A percentile compares a stretch with the other conserved stretches of the same genome.
Conservation (phyloP, 2,113 vertebrate genomes). For the Aix galericulata region DNA sequence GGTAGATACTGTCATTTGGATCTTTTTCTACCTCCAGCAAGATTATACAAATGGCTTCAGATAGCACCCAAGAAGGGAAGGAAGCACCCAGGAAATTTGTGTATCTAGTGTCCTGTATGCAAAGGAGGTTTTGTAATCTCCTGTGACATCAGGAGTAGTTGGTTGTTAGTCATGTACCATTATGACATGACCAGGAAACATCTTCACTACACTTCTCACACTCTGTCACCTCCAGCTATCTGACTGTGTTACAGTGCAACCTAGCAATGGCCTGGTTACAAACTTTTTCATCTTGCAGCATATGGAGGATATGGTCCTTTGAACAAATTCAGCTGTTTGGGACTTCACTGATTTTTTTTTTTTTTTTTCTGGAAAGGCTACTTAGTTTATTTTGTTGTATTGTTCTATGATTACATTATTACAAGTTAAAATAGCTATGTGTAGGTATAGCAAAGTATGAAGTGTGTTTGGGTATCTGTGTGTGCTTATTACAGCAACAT, state of each 20-base stretch:
- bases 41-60: background rate
- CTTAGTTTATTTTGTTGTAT: background rate
- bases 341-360: background rate
- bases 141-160: background rate
- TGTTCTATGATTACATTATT: background rate
- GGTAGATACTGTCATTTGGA: background rate
- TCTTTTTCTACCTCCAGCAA: background rate
- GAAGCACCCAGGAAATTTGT: background rate
- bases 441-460: background rate
- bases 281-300: background rate
- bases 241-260: background rate
- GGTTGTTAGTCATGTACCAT: background rate
- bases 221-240: fast-evolving
- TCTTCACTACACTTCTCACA: background rate
- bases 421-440: background rate
- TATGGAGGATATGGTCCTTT: background rate
- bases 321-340: background rate
- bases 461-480: background rate
- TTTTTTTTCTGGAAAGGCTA: background rate
- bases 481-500: background rate
- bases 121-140: background rate
- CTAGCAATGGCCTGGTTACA: background rate
- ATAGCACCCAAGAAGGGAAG: background rate
- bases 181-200: background rate
- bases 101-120: background rate